Percentiles rank a stretch among this genome's conserved stretches.
Evolutionary conservation across 2,888 invertebrate genomes (phyloP).

Genomic region (Eupithecia inturbata): DNA sequence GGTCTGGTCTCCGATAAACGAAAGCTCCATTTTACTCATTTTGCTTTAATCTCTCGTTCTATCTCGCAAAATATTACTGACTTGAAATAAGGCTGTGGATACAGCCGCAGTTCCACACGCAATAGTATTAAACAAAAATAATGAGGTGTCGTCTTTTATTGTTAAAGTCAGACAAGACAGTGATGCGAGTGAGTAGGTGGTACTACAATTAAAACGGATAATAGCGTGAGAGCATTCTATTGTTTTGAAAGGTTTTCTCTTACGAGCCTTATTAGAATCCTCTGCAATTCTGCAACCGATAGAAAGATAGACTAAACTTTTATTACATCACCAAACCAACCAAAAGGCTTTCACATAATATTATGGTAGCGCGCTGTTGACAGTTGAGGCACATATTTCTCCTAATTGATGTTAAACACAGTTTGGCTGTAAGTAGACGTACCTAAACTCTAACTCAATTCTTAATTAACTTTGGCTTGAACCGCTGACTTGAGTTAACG

Average conservation of each 20-base stretch:
- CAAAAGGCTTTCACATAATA: background rate
- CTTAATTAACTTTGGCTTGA: background rate
- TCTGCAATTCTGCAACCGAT: background rate
- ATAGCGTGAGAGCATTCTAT: slow-evolving; percentile 32
- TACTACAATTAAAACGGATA: slow-evolving; percentile 34
- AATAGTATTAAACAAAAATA: background rate
- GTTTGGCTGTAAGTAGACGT: background rate
- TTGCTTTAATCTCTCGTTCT: background rate
- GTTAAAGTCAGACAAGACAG: slow-evolving; percentile 29
- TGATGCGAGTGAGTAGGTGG: slow-evolving; percentile 24
- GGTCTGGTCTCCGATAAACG: background rate
- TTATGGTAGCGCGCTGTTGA: background rate
- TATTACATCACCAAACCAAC: background rate
- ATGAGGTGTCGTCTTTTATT: slow-evolving; percentile 21
- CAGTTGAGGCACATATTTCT: background rate
- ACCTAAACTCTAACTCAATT: background rate
- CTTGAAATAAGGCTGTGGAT: background rate
- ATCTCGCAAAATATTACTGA: background rate
- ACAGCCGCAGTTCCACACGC: background rate
- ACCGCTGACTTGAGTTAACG: no score
- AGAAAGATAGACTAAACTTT: background rate
- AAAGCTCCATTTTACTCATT: background rate
- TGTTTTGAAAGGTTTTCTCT: slow-evolving; percentile 34
- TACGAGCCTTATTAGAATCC: slow-evolving; percentile 10
- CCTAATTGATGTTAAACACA: background rate